phyloP scores from a whole-genome alignment of 2,797 vertebrate genomes.

The Eutrigla gurnardus region DNA sequence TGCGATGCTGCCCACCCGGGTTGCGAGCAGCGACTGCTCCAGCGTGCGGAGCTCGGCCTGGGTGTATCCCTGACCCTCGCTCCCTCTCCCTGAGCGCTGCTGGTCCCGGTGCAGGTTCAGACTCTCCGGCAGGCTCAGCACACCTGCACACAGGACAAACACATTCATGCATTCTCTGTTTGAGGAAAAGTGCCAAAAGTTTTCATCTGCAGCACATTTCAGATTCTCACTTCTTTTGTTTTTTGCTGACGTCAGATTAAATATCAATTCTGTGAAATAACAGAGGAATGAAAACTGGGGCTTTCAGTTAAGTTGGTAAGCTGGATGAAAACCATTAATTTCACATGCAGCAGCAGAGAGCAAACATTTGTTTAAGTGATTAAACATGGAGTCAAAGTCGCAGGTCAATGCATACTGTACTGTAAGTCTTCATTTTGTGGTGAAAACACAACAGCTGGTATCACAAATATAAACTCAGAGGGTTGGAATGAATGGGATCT shows the following conservation, averaged over 20 bases:
- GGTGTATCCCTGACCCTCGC: slow-evolving; percentile 90
- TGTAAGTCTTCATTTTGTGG: not conserved
- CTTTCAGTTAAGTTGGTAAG: slow-evolving; percentile 2
- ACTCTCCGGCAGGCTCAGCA: slow-evolving; percentile 95
- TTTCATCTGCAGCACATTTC: not conserved
- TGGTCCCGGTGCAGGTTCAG: slow-evolving; percentile 94
- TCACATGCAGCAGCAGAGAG: slow-evolving; percentile 19
- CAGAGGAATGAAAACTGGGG: slow-evolving; percentile 3
- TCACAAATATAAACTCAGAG: not conserved
- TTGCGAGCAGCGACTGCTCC: slow-evolving; percentile 95
- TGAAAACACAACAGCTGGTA: slow-evolving; percentile 8
- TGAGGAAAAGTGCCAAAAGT: not conserved
- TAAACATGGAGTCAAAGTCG: slow-evolving; percentile 16
- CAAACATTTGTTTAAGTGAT: slow-evolving; percentile 24
- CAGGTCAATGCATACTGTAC: slow-evolving; percentile 12
- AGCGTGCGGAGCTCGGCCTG: slow-evolving; percentile 95
- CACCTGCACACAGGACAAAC: slow-evolving; percentile 82
- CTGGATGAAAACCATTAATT: slow-evolving; percentile 5
- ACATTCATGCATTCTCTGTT: not conserved
- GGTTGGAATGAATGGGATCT: not conserved
- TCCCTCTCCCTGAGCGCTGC: slow-evolving; percentile 87
- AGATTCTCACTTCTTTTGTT: not conserved
- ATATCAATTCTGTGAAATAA: slow-evolving; percentile 11
- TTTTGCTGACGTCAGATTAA: slow-evolving; percentile 19
- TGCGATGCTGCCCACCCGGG: slow-evolving; percentile 95